A percentile compares a stretch with the other conserved stretches of the same genome.
phyloP scores from a whole-genome alignment of 1,140 invertebrate species.

The Drosophila seguyi region DNA sequence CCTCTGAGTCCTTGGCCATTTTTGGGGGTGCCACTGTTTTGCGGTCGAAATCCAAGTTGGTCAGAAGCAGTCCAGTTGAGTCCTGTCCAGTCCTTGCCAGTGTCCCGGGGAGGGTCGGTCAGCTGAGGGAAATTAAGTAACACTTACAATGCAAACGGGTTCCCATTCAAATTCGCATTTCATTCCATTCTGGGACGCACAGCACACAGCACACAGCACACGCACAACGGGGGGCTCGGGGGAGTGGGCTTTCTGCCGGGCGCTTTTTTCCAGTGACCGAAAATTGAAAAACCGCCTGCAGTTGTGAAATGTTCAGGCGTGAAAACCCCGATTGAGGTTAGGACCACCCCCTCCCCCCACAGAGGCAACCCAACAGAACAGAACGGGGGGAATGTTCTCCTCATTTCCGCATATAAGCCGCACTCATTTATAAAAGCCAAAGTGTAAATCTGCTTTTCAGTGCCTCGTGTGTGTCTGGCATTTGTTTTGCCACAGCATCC shows the following conservation, averaged over 20 bases:
- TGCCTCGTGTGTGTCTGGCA: conserved; percentile 37
- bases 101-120: conserved; percentile 3
- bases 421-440: conserved; percentile 74
- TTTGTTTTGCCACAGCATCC: conserved; percentile 42
- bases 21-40: conserved; percentile 64
- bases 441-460: conserved; percentile 71
- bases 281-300: conserved; percentile 83
- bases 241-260: not conserved
- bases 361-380: not conserved
- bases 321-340: conserved; percentile 79
- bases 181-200: conserved; percentile 71
- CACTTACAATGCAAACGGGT: conserved; percentile 69
- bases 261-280: conserved; percentile 71
- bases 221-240: conserved; percentile 25
- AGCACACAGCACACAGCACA: conserved; percentile 1
- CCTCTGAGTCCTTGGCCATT: conserved; percentile 4
- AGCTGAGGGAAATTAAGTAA: conserved; percentile 73
- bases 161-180: conserved; percentile 69
- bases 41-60: conserved; percentile 62
- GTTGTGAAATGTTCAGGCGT: conserved; percentile 83
- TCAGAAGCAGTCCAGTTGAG: conserved; percentile 9
- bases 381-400: not conserved
- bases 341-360: not conserved
- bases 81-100: not conserved
- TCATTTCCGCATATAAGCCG: conserved; percentile 29